Base-by-base conservation (phyloP, 2,113 vertebrate species). In the Chloropsis hardwickii region DNA sequence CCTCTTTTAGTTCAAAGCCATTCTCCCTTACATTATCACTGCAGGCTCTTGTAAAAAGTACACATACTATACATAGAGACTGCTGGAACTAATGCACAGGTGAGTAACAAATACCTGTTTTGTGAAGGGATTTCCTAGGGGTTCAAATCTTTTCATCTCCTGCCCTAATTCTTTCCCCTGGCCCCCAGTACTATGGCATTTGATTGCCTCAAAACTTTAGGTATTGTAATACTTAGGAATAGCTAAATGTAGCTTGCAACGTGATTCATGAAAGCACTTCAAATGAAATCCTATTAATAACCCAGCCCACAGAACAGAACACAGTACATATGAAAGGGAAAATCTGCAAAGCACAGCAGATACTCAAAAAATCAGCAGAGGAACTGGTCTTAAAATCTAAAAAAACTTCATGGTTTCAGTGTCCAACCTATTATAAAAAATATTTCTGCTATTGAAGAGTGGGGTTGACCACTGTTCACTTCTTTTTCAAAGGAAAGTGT, bases 341-440 rank as follows among this genome's bases (percentile, higher is more conserved):
- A 90, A 92, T 65, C 86, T 94, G 91, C 91, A 94, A 72, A 76
- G 81, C 79, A 64, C 91, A 92, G 86, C 83, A 95, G 83, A 94
- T 88, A 88, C 15, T 42, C 17, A 31, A 85, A 76, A 88, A 86
- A 80, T 80, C 83, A 80, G 42, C 45, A n/a, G 28, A 80, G 72
- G 37, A 95, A 90, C 29, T 47, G 57, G 31, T 42, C 57, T 90
- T 77, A 81, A 93, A 85, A 65, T 35, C 31, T 65, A 19, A 44
- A 53, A 53, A 35, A 72, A 80, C 48, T 60, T 77, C 3, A 28
- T 22, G 6, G 39, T 79, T 88, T 82, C 57, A 64, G 37, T 57
- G 58, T 44, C 44, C 70, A 85, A 47, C 3, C 12, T 71, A 47
- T 78, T 40, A 42, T 19, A 71, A 87, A 90, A 67, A 53, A 28